These are phyloP conservation scores for Bos javanicus DNA, from an alignment of 2,113 vertebrate species.

Conservation along the genomic window DNA sequence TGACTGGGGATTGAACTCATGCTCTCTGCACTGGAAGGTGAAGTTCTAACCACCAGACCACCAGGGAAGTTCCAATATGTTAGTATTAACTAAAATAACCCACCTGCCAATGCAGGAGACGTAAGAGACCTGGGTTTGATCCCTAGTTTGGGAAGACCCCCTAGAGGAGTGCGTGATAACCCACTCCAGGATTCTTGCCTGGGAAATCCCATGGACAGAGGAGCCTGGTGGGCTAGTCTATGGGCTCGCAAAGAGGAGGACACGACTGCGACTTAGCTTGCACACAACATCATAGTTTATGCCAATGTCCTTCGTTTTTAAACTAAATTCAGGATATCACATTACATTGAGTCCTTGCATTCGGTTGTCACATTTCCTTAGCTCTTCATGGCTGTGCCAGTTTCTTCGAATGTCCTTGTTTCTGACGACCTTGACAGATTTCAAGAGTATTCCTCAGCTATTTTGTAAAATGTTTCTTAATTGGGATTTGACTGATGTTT, in stretches of 20 bases:
- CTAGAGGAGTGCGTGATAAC: background rate
- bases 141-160: background rate
- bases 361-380: background rate
- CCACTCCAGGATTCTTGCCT: background rate
- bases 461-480: background rate
- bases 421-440: background rate
- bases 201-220: background rate
- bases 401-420: background rate
- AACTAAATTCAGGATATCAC: background rate
- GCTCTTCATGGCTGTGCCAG: background rate
- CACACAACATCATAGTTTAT: background rate
- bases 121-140: background rate
- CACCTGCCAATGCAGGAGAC: background rate
- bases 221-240: background rate
- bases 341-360: background rate
- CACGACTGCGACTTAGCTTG: background rate
- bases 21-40: background rate
- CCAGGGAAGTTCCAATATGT: background rate
- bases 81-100: background rate
- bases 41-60: background rate
- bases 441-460: background rate
- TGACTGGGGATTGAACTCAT: background rate
- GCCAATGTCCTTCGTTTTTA: background rate
- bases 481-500: background rate
- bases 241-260: background rate